phyloP scores from a whole-genome alignment of 2,888 invertebrate genomes.

The Timema podura region DNA sequence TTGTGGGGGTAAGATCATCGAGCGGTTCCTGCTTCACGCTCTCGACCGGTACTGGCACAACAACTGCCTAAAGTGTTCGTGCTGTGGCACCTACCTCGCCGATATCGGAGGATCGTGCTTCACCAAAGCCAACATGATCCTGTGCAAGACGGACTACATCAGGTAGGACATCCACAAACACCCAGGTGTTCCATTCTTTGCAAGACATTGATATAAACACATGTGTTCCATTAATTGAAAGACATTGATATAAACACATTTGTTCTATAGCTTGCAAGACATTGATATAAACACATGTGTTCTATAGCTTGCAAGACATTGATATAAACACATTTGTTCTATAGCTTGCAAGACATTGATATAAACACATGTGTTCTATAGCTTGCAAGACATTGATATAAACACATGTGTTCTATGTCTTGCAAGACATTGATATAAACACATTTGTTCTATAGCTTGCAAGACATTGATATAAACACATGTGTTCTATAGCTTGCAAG shows the following conservation, averaged over 20 bases:
- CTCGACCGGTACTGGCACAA: slow-evolving; percentile 96
- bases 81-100: slow-evolving; percentile 83
- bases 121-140: slow-evolving; percentile 88
- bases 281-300: too few relatives aligned
- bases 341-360: too few relatives aligned
- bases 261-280: too few relatives aligned
- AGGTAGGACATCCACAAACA: slow-evolving; percentile 61
- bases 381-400: too few relatives aligned
- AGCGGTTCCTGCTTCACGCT: slow-evolving; percentile 86
- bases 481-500: too few relatives aligned
- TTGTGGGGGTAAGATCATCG: slow-evolving; percentile 88
- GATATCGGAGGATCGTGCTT: slow-evolving; percentile 91
- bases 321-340: too few relatives aligned
- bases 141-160: slow-evolving; percentile 93
- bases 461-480: too few relatives aligned
- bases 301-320: too few relatives aligned
- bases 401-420: too few relatives aligned
- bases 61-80: slow-evolving; percentile 89
- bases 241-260: slow-evolving; percentile 41
- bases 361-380: too few relatives aligned
- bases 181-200: slow-evolving; percentile 2
- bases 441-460: too few relatives aligned
- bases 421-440: too few relatives aligned
- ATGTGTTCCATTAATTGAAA: slow-evolving; percentile 34
- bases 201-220: slow-evolving; percentile 48